These are phyloP conservation scores for Cairina moschata DNA, from an alignment of 2,113 vertebrate species.

Conservation along the genomic window DNA sequence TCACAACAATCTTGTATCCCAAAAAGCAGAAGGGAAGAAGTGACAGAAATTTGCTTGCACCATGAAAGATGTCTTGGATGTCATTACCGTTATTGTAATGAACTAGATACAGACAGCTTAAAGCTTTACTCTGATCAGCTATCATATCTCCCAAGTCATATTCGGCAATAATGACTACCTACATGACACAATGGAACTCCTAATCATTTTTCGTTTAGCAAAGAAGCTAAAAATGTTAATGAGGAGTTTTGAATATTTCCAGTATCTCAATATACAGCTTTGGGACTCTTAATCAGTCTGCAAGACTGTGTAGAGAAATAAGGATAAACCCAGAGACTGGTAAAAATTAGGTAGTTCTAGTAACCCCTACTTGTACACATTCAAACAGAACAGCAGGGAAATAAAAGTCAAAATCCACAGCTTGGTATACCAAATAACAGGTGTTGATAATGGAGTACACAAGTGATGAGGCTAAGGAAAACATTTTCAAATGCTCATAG, in stretches of 20 bases:
- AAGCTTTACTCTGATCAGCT: neutral
- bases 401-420: neutral
- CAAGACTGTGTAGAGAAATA: constrained; percentile 40
- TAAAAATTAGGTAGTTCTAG: neutral
- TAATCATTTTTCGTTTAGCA: constrained; percentile 58
- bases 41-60: neutral
- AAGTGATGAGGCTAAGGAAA: neutral
- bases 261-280: neutral
- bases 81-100: neutral
- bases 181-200: neutral
- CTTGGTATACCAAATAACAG: neutral
- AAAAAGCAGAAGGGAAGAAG: neutral
- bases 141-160: constrained; percentile 33
- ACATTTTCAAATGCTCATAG: neutral
- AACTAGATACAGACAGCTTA: neutral
- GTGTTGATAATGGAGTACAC: neutral
- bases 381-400: neutral
- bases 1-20: neutral
- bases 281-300: neutral
- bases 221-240: constrained; percentile 7
- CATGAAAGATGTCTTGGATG: neutral
- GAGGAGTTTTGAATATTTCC: constrained; percentile 20
- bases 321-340: constrained; percentile 17
- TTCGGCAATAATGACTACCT: constrained; percentile 38
- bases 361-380: neutral